phyloP scores from a whole-genome alignment of 2,797 vertebrate genomes.

The Hydrophis major region DNA sequence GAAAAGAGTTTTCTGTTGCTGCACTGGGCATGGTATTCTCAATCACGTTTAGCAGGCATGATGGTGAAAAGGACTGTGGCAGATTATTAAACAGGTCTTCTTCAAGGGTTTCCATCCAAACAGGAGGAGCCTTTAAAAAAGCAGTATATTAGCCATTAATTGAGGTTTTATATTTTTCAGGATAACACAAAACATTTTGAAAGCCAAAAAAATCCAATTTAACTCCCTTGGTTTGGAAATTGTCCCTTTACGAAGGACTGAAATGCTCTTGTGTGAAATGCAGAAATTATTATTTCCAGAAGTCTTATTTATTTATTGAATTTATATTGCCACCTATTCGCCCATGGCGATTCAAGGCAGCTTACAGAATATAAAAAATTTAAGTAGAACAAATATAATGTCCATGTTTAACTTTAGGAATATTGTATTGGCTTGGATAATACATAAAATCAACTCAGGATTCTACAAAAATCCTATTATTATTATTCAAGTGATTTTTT shows the following conservation, averaged over 20 bases:
- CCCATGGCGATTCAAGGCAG: too few species aligned
- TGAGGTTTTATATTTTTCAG: too few species aligned
- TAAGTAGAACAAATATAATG: background rate
- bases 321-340: too few species aligned
- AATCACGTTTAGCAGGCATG: constrained; percentile 39
- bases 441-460: background rate
- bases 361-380: too few species aligned
- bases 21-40: constrained; percentile 13
- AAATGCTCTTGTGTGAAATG: background rate
- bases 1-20: constrained; percentile 42
- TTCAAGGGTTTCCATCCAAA: constrained; percentile 49
- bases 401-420: background rate
- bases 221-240: background rate
- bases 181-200: background rate
- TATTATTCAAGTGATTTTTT: background rate
- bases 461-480: background rate
- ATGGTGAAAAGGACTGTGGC: constrained; percentile 41
- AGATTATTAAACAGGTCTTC: constrained; percentile 45
- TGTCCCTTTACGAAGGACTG: background rate
- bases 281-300: background rate
- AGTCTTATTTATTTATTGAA: background rate
- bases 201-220: background rate
- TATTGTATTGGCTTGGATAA: background rate
- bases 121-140: constrained; percentile 52
- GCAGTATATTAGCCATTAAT: background rate